Conservation (phyloP, 2,113 vertebrate species). For the Terrapene triunguis region DNA sequence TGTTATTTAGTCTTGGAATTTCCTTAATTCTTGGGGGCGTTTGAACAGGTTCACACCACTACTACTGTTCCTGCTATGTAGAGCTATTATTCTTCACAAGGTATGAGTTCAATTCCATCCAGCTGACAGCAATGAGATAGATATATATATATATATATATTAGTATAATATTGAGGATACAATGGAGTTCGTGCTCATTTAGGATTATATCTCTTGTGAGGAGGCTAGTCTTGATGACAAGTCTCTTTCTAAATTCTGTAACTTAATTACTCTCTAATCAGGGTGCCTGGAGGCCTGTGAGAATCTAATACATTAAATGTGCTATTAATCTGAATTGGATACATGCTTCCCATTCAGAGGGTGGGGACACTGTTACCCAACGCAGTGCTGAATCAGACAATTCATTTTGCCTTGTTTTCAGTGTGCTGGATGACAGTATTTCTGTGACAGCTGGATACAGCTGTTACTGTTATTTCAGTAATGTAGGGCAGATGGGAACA, state of each 20-base stretch:
- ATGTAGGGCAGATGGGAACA: not conserved
- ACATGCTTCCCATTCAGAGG: not conserved
- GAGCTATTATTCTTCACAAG: rapidly evolving
- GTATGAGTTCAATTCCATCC: not conserved
- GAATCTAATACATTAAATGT: not conserved
- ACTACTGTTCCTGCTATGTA: not conserved
- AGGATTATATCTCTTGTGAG: not conserved
- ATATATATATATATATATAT: not conserved
- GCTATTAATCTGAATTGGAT: not conserved
- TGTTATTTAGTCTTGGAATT: not conserved
- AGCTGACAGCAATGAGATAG: not conserved
- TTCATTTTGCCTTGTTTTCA: not conserved
- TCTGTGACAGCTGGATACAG: not conserved
- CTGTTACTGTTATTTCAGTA: not conserved
- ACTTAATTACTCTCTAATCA: not conserved
- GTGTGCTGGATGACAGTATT: rapidly evolving
- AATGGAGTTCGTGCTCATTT: not conserved
- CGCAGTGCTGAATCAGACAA: not conserved
- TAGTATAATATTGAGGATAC: not conserved
- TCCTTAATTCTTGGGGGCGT: not conserved
- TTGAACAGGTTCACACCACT: not conserved
- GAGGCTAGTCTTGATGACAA: not conserved
- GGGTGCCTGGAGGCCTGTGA: not conserved
- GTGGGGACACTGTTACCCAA: not conserved
- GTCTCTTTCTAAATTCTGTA: not conserved